Percentiles rank a stretch among this genome's conserved stretches.
Conservation (phyloP, 2,113 vertebrate species). For the Oncorhynchus clarkii region DNA sequence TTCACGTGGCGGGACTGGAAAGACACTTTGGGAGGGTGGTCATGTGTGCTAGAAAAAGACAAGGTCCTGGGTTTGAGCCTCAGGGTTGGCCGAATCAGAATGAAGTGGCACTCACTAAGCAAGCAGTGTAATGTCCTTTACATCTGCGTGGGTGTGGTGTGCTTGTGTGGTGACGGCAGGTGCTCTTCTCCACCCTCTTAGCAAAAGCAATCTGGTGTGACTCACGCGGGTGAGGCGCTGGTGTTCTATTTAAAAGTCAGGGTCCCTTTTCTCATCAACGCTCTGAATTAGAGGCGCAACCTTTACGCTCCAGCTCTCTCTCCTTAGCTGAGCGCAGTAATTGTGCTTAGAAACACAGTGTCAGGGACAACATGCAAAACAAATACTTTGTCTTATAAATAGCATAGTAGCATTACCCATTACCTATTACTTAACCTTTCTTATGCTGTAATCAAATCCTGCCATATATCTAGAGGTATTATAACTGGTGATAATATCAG, state of each 20-base stretch:
- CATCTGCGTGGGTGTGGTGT: conserved; percentile 1
- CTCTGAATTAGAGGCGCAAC: conserved; percentile 66
- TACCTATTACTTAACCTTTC: conserved; percentile 48
- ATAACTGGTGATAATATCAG: conserved; percentile 9
- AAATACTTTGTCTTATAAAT: too few relatives aligned
- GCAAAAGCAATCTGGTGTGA: conserved; percentile 59
- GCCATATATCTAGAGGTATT: neutral
- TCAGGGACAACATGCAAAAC: too few relatives aligned
- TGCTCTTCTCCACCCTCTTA: conserved; percentile 41
- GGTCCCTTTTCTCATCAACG: conserved; percentile 57
- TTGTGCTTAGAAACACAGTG: conserved; percentile 25
- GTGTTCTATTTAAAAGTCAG: conserved; percentile 63
- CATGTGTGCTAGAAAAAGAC: too few relatives aligned
- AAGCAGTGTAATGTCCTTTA: neutral
- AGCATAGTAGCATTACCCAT: conserved; percentile 10
- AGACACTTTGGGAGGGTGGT: too few relatives aligned
- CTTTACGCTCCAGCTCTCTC: conserved; percentile 21
- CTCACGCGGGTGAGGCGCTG: conserved; percentile 54
- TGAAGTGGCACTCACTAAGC: too few relatives aligned
- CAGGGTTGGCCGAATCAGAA: too few relatives aligned
- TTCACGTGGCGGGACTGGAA: too few relatives aligned
- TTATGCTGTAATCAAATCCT: conserved; percentile 48
- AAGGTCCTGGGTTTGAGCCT: too few relatives aligned
- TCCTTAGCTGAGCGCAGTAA: conserved; percentile 30
- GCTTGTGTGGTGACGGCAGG: conserved; percentile 30